A percentile compares a stretch with the other conserved stretches of the same genome.
Conservation (phyloP, 2,797 vertebrate genomes). For the Scomberomorus guttatus region DNA sequence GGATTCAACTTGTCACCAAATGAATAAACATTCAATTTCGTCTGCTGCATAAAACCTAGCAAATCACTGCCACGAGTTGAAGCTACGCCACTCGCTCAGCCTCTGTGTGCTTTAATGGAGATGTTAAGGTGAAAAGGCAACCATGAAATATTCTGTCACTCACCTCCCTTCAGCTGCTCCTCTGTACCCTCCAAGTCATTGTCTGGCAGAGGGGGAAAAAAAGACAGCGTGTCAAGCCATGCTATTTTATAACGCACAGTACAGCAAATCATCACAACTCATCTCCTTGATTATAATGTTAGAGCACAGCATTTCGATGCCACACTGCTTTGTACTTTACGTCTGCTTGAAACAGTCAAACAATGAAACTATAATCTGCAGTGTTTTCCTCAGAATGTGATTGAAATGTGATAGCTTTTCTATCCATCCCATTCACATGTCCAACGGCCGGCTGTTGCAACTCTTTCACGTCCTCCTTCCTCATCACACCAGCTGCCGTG, state of each 20-base stretch:
- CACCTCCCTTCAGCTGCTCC: conserved; percentile 82
- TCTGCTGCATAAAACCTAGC: conserved; percentile 55
- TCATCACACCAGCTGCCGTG: conserved; percentile 40
- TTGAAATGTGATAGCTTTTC: conserved; percentile 4
- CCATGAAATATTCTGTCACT: conserved; percentile 82
- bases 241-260: conserved; percentile 53
- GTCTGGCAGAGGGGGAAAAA: conserved; percentile 69
- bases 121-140: conserved; percentile 78
- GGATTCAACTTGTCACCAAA: conserved; percentile 74
- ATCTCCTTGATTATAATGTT: conserved; percentile 50
- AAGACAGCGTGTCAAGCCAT: conserved; percentile 65
- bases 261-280: conserved; percentile 37
- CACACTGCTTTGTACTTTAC: not conserved
- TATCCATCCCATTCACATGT: conserved; percentile 6
- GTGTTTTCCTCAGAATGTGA: conserved; percentile 11
- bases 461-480: conserved; percentile 38
- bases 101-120: conserved; percentile 73
- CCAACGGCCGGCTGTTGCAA: conserved; percentile 29
- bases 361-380: conserved; percentile 9
- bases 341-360: conserved; percentile 17
- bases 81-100: conserved; percentile 68
- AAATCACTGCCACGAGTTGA: conserved; percentile 69
- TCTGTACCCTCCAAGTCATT: conserved; percentile 81
- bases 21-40: conserved; percentile 79
- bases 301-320: conserved; percentile 28